Evolutionary conservation across 2,888 invertebrate genomes (phyloP), one percentile per base, ranked within the genome.

Genomic region (Diaprepes abbreviatus): DNA sequence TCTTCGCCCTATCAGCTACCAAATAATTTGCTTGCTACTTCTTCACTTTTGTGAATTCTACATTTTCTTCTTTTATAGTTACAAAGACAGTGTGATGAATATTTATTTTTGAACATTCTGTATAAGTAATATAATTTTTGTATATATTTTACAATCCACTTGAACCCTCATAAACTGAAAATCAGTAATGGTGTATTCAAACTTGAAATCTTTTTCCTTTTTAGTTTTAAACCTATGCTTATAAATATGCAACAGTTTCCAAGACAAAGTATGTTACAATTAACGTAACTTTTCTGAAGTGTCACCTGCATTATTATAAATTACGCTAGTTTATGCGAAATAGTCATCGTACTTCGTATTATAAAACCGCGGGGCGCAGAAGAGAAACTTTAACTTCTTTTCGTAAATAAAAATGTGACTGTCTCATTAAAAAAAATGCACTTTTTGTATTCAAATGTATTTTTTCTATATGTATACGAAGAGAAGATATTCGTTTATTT

Each of bases 321-420:
- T 69, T 64, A 69, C 48, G 50, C 40, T 57, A 69, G 48, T 69
- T 69, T 69, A 69, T 69, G 64, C 64, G 69, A 55, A 40, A 63
- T 52, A 63, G 48, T 50, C 33, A 36, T n/a, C 50, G 36, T 35
- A 55, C 21, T 35, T 54, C 54, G 55, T 45, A 62, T 36, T 45
- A 57, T 69, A 64, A 63, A 70, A 64, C 70, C 65, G 54, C 65
- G 60, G 70, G 70, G 65, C 50, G 65, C 60, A 65, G 58, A 31
- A 43, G 36, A 28, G 45, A 63, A 70, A 70, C 64, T 70, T 68
- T 65, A 70, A 65, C 59, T 60, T 60, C 59, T 64, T 65, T 65
- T 70, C 59, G 65, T 70, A 70, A 70, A 70, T 70, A 70, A 70
- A 70, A 70, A 65, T 65, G 70, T 59, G 62, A 35, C 62, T 28